Conservation (phyloP, 2,888 invertebrate species). For the Agrochola circellaris region DNA sequence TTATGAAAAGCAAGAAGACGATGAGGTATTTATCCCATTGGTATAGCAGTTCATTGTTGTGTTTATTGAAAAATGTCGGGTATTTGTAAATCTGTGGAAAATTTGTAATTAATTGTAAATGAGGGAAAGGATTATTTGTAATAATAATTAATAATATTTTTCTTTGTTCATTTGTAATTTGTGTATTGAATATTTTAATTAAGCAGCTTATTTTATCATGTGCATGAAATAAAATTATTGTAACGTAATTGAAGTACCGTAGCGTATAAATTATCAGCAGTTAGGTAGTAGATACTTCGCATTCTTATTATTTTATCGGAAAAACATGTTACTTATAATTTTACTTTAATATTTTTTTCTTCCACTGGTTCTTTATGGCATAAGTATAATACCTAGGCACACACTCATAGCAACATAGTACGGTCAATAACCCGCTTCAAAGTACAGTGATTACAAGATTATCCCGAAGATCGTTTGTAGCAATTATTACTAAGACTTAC, state of each 20-base stretch:
- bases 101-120: not conserved
- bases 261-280: not conserved
- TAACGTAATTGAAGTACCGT: not conserved
- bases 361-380: not conserved
- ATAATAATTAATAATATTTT: not conserved
- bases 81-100: not conserved
- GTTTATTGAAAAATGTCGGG: not conserved
- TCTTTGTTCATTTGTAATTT: too few relatives aligned
- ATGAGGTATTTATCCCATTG: not conserved
- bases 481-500: conserved; percentile 53
- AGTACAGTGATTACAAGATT: conserved; percentile 30
- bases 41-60: not conserved
- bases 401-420: not conserved
- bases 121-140: not conserved
- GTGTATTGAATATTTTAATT: not conserved
- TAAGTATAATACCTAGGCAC: too few relatives aligned
- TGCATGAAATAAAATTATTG: not conserved
- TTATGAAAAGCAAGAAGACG: too few relatives aligned
- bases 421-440: not conserved
- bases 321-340: not conserved
- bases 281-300: not conserved
- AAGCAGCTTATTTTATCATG: not conserved
- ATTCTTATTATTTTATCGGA: not conserved
- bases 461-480: conserved; percentile 53
- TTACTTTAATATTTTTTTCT: too few relatives aligned